Evolutionary conservation across 2,888 invertebrate species (phyloP).

Genomic region (Polia nebulosa): DNA sequence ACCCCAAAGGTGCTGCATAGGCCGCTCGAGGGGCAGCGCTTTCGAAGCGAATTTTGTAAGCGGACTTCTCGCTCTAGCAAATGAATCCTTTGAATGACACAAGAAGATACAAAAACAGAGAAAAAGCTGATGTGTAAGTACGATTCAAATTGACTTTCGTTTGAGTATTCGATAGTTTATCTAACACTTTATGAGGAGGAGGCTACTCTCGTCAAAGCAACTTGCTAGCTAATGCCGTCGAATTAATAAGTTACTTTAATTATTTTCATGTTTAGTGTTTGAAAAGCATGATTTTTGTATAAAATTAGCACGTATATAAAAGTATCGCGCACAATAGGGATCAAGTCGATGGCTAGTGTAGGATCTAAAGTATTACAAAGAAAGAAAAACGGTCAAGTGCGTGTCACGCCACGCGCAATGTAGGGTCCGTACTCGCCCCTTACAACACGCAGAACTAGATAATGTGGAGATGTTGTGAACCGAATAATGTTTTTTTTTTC

Average conservation of each 20-base stretch:
- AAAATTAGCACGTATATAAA: neutral
- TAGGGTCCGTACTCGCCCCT: no score
- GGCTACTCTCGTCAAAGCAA: conserved; percentile 59
- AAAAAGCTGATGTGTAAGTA: neutral
- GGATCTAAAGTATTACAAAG: no score
- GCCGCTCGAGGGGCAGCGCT: neutral
- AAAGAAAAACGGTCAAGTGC: no score
- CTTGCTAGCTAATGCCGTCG: conserved; percentile 59
- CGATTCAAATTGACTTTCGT: neutral
- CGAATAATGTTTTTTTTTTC: neutral
- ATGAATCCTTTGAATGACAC: neutral
- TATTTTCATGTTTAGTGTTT: conserved; percentile 36
- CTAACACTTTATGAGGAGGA: conserved; percentile 63
- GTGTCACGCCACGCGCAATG: no score
- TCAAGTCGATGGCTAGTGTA: conserved; percentile 18
- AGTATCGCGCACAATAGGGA: neutral
- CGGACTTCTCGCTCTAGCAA: neutral
- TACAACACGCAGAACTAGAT: no score
- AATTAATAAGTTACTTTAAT: conserved; percentile 42
- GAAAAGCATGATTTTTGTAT: conserved; percentile 37
- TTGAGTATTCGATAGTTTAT: conserved; percentile 22
- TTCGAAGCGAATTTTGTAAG: neutral
- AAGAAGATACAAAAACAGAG: neutral
- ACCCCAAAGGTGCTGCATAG: neutral
- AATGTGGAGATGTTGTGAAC: no score